phyloP scores from a whole-genome alignment of 2,888 invertebrate genomes.

The Aproaerema taeniolella region DNA sequence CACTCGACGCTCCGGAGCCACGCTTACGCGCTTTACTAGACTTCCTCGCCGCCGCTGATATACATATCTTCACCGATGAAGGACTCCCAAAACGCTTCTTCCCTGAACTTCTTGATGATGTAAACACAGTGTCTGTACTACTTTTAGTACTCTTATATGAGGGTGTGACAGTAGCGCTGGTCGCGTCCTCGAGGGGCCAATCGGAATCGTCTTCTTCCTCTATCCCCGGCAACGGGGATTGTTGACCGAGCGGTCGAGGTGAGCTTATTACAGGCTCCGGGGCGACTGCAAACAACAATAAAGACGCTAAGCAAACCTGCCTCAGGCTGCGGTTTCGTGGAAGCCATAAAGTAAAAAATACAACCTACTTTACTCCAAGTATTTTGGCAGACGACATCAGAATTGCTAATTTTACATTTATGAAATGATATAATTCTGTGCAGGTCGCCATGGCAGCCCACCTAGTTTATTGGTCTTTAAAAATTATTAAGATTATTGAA shows the following conservation, averaged over 20 bases:
- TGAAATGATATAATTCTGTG: neutral
- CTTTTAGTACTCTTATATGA: constrained; percentile 72
- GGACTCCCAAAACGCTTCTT: constrained; percentile 76
- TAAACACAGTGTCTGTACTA: constrained; percentile 70
- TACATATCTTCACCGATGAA: constrained; percentile 77
- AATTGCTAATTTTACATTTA: neutral
- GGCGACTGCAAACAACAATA: constrained; percentile 71
- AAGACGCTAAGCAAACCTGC: constrained; percentile 35
- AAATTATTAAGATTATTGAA: constrained; percentile 31
- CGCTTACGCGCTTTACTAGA: constrained; percentile 72
- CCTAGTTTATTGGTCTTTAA: constrained; percentile 19
- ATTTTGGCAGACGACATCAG: constrained; percentile 37
- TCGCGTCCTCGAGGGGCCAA: constrained; percentile 72
- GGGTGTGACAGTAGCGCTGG: constrained; percentile 67
- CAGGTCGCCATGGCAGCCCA: constrained; percentile 9
- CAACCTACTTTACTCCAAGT: constrained; percentile 13
- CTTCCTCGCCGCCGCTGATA: constrained; percentile 74
- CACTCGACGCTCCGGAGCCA: constrained; percentile 55
- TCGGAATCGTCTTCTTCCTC: constrained; percentile 88
- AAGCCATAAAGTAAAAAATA: neutral
- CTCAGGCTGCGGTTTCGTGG: constrained; percentile 1
- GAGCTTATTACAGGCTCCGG: constrained; percentile 73
- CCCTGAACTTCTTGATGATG: constrained; percentile 66
- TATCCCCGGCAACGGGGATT: constrained; percentile 87
- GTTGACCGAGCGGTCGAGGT: constrained; percentile 79